Evolutionary conservation across 1,140 invertebrate species (phyloP).

Genomic region (Orchestia grillus): DNA sequence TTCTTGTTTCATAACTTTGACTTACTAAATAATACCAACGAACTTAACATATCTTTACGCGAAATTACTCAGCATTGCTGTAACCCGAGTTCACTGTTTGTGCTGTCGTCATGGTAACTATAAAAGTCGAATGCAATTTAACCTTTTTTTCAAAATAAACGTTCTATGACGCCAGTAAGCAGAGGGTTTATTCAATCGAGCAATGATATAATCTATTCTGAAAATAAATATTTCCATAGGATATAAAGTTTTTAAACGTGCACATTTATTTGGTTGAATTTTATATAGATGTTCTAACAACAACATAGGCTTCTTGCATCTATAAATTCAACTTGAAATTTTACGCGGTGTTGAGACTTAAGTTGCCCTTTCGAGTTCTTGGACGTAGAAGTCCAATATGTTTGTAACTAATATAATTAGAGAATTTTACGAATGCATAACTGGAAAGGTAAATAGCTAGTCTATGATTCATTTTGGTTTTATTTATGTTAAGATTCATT

Average conservation of each 20-base stretch:
- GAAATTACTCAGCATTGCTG: background rate
- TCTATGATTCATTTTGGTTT: slow-evolving; percentile 75
- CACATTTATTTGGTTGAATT: background rate
- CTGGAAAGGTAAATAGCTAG: slow-evolving; percentile 76
- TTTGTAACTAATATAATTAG: slow-evolving; percentile 81
- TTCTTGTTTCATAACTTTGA: background rate
- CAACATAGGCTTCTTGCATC: background rate
- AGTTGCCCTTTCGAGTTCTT: background rate
- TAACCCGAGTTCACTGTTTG: background rate
- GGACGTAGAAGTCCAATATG: slow-evolving; percentile 77
- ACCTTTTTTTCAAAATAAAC: background rate
- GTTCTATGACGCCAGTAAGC: background rate
- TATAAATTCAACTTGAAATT: background rate
- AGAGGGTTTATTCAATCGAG: background rate
- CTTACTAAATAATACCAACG: background rate
- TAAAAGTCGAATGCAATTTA: background rate
- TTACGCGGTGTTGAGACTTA: background rate
- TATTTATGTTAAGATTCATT: slow-evolving; percentile 73
- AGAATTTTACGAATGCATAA: slow-evolving; percentile 86
- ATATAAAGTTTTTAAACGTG: background rate
- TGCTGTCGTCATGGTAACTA: background rate
- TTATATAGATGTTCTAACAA: background rate
- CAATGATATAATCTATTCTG: background rate
- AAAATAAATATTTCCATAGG: background rate
- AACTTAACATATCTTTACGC: background rate